Percentiles rank a stretch among this genome's conserved stretches.
These are phyloP conservation scores for Diplodus puntazzo DNA, from an alignment of 2,797 vertebrate species.

Conservation along the genomic window DNA sequence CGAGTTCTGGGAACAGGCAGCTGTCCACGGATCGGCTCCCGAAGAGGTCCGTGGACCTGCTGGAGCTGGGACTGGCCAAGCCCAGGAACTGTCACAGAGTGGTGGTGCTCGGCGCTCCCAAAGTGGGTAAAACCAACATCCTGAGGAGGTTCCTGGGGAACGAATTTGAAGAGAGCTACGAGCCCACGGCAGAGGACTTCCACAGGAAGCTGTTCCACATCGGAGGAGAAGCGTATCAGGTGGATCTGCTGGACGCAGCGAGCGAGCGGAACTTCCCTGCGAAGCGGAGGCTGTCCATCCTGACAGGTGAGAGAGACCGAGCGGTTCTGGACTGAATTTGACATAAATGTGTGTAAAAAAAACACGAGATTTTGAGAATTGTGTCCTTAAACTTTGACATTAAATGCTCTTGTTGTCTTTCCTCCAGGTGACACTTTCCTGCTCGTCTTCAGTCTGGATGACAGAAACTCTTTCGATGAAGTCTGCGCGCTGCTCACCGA, in stretches of 20 bases:
- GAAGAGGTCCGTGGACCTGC: slow-evolving; percentile 64
- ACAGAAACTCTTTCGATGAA: slow-evolving; percentile 80
- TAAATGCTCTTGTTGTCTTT: no score
- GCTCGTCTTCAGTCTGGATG: slow-evolving; percentile 84
- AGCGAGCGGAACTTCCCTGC: slow-evolving; percentile 84
- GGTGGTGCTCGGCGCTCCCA: slow-evolving; percentile 84
- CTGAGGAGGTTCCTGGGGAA: slow-evolving; percentile 79
- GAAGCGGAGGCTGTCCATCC: slow-evolving; percentile 83
- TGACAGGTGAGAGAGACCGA: slow-evolving; percentile 76
- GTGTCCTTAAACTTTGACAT: no score
- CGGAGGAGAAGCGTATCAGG: slow-evolving; percentile 80
- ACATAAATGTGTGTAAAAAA: no score
- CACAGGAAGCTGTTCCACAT: slow-evolving; percentile 86
- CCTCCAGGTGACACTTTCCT: slow-evolving; percentile 84
- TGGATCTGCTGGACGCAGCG: slow-evolving; percentile 85
- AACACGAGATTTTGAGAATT: no score
- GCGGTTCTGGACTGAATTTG: no score
- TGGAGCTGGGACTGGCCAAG: slow-evolving; percentile 71
- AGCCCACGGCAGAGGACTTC: slow-evolving; percentile 85
- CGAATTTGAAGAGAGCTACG: slow-evolving; percentile 81
- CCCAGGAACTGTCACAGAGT: slow-evolving; percentile 81
- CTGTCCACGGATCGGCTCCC: slow-evolving; percentile 60
- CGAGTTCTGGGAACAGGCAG: slow-evolving; percentile 65
- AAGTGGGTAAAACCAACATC: slow-evolving; percentile 84
- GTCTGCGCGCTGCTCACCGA: slow-evolving; percentile 73